A percentile compares a stretch with the other conserved stretches of the same genome.
phyloP scores from a whole-genome alignment of 2,888 invertebrate genomes.

The Tenthredo notha region DNA sequence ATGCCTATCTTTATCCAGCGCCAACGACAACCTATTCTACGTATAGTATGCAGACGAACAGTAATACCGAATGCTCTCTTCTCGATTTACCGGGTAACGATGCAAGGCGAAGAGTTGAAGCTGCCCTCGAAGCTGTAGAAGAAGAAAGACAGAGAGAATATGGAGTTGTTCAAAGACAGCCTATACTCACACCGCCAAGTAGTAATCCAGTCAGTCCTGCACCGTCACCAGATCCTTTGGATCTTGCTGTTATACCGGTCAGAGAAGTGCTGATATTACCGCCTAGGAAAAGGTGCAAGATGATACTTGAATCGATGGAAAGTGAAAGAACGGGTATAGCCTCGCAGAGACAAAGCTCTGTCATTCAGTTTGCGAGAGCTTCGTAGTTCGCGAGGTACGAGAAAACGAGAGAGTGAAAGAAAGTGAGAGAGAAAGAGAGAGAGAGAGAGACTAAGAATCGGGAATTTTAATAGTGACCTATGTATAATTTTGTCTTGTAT shows the following conservation, averaged over 20 bases:
- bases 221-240: constrained; percentile 81
- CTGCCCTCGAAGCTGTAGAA: constrained; percentile 81
- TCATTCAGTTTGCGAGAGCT: constrained; percentile 92
- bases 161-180: constrained; percentile 64
- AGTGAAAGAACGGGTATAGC: constrained; percentile 73
- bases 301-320: constrained; percentile 87
- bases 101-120: constrained; percentile 83
- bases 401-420: constrained; percentile 27
- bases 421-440: constrained; percentile 15
- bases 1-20: constrained; percentile 68
- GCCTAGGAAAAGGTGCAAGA: constrained; percentile 88
- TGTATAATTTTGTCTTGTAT: constrained; percentile 6
- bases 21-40: constrained; percentile 68
- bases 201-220: constrained; percentile 81
- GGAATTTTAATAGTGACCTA: constrained; percentile 26
- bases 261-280: constrained; percentile 86
- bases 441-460: constrained; percentile 46
- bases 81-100: constrained; percentile 79
- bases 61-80: constrained; percentile 64
- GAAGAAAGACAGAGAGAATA: constrained; percentile 74
- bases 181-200: constrained; percentile 81
- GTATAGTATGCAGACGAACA: constrained; percentile 69
- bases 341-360: constrained; percentile 83
- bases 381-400: constrained; percentile 77
- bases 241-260: constrained; percentile 78